Base-by-base conservation (phyloP, 2,797 vertebrate genomes). In the Sebastes nivosus region DNA sequence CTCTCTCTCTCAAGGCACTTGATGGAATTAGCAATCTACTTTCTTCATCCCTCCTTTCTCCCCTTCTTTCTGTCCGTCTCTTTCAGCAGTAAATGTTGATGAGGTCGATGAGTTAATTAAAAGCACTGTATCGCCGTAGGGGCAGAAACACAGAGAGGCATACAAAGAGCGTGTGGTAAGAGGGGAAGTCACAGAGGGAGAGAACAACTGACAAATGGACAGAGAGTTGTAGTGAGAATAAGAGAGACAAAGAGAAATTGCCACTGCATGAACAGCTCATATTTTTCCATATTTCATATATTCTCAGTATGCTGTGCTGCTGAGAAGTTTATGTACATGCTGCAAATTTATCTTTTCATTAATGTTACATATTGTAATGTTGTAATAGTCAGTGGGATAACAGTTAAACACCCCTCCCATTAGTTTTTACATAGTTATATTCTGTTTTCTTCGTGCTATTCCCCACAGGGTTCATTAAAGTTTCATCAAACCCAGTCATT, bases 91-190 rank as follows among this genome's bases (percentile, higher is more conserved):
- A 87, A 92, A 86, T 89, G 83, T 92, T 90, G 89, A 93, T 75
- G 66, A 91, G 91, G 92, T 91, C 86, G 83, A 89, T 79, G 89
- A 93, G 92, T 94, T 93, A 92, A 93, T 93, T 94, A 91, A 94
- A 93, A 87, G 81, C 73, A 71, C 55, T 67, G 76, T 60, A 84
- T 85, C 27, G 81, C 92, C 50, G 16, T 9, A 24, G 87, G 89
- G 88, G 55, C 57, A 71, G 75, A 79, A 82, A 75, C 34, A 2
- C 34, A 83, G 75, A 75, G 55, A 79, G 70, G 55, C 42, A 24
- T 34, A 75, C 50, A 83, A 72, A 76, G 76, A 85, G 63, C 2
- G 27, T 67, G 81, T 24, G 65, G 83, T 6, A 75, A 82, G 83
- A 63, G 22, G 67, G 58, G 88, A 81, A 72, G 81, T 78, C 72